Evolutionary conservation across 2,797 vertebrate species (phyloP).

Genomic region (Syncerus caffer): DNA sequence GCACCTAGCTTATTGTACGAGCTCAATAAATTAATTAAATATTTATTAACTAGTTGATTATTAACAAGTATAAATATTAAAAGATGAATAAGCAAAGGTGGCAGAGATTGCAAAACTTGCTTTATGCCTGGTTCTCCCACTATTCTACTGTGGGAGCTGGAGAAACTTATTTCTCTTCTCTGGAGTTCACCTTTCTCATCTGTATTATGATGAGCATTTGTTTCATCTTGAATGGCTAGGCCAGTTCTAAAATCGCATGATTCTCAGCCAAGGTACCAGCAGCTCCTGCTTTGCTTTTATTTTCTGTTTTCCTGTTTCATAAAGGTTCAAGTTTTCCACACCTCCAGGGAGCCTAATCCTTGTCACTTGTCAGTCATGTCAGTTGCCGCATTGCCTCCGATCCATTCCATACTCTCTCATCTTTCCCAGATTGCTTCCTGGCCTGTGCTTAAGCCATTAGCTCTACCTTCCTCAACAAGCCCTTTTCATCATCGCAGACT

Average conservation of each 20-base stretch:
- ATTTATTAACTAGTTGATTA: not conserved
- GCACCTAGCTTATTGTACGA: not conserved
- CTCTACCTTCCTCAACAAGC: conserved; percentile 1
- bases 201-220: not conserved
- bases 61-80: not conserved
- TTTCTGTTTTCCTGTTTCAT: conserved; percentile 1
- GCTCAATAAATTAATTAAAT: not conserved
- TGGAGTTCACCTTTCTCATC: not conserved
- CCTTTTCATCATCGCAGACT: not conserved
- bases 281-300: not conserved
- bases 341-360: not conserved
- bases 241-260: not conserved
- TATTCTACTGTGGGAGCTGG: not conserved
- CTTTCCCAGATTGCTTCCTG: not conserved
- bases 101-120: not conserved
- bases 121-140: not conserved
- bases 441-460: conserved; percentile 20
- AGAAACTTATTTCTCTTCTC: not conserved
- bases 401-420: not conserved
- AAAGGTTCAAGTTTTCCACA: not conserved
- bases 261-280: not conserved
- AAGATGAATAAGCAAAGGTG: not conserved
- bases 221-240: not conserved
- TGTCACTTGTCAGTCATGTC: conserved; percentile 1
- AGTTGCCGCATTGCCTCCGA: not conserved